Conservation (phyloP, 2,888 invertebrate genomes). For the Drosophila leonis region DNA sequence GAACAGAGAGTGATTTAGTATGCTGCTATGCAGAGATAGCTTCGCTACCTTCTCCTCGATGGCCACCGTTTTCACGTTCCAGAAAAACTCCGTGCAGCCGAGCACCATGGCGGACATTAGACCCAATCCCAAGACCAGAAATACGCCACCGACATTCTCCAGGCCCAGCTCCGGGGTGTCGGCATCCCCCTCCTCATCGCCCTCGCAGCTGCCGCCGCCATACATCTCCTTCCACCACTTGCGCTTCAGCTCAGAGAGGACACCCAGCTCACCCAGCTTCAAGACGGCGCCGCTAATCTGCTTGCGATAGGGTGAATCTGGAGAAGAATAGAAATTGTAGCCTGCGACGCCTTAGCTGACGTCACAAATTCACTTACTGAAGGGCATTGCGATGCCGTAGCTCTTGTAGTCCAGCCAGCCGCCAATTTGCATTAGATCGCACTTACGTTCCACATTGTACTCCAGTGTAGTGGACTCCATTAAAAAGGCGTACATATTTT, state of each 20-base stretch:
- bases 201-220: conserved; percentile 83
- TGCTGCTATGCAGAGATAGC: too few species aligned
- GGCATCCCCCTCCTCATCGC: conserved; percentile 66
- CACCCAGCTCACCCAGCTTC: conserved; percentile 95
- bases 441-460: conserved; percentile 94
- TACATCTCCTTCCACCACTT: conserved; percentile 96
- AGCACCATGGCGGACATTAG: conserved; percentile 90
- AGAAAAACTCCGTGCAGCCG: conserved; percentile 93
- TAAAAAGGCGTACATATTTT: conserved; percentile 95
- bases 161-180: conserved; percentile 83
- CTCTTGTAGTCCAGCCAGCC: conserved; percentile 95
- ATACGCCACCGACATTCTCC: conserved; percentile 95
- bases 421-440: conserved; percentile 93
- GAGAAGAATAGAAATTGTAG: background rate
- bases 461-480: conserved; percentile 99
- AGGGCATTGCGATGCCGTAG: conserved; percentile 96
- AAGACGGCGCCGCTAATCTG: conserved; percentile 95
- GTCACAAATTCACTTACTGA: conserved; percentile 88
- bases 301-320: conserved; percentile 92
- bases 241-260: conserved; percentile 91
- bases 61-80: conserved; percentile 92
- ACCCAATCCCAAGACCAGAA: conserved; percentile 92
- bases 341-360: conserved; percentile 84
- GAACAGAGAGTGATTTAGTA: too few species aligned
- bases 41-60: conserved; percentile 90